Conservation (phyloP, 2,113 vertebrate species). For the Synodontis membranacea region DNA sequence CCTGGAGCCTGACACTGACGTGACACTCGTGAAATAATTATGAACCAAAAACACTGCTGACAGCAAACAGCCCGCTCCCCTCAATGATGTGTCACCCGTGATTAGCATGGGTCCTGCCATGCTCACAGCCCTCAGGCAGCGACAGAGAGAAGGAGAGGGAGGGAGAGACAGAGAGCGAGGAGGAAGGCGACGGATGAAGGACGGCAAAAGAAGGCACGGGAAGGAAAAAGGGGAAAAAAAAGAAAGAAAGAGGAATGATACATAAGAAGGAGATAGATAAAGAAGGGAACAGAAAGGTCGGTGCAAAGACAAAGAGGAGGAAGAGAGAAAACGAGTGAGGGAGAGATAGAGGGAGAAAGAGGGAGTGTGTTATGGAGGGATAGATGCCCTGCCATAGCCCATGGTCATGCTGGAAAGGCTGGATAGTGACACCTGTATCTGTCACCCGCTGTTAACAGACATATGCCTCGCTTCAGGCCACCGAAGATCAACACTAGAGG, state of each 20-base stretch:
- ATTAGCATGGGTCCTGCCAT: conserved; percentile 87
- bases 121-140: conserved; percentile 64
- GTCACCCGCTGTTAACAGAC: conserved; percentile 56
- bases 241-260: conserved; percentile 5
- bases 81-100: conserved; percentile 97
- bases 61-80: conserved; percentile 97
- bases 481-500: conserved; percentile 46
- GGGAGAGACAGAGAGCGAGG: background rate
- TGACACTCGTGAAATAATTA: conserved; percentile 99
- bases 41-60: conserved; percentile 99
- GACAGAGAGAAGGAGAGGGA: conserved; percentile 37
- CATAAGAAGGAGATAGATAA: conserved; percentile 38
- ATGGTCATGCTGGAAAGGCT: conserved; percentile 45
- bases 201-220: background rate
- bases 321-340: background rate
- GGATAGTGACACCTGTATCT: conserved; percentile 61
- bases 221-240: conserved; percentile 1
- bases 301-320: conserved; percentile 9
- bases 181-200: conserved; percentile 25
- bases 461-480: conserved; percentile 56
- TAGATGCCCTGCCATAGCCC: conserved; percentile 19
- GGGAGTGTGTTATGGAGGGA: conserved; percentile 1
- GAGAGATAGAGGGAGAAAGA: background rate
- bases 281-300: conserved; percentile 8
- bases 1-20: conserved; percentile 95